phyloP scores from a whole-genome alignment of 1,140 invertebrate species.

The Bombyx mandarina region DNA sequence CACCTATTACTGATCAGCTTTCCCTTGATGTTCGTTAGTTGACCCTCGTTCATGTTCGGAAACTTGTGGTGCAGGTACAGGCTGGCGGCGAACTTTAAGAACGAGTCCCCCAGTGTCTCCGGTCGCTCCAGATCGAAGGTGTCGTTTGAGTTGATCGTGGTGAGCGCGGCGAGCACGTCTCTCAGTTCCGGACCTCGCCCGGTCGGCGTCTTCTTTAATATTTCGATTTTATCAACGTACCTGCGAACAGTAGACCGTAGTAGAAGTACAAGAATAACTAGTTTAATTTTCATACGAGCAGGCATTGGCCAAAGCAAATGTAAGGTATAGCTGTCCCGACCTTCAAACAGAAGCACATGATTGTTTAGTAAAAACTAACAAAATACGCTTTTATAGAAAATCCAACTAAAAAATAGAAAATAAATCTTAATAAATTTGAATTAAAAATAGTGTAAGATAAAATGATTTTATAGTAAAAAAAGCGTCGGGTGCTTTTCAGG shows the following conservation, averaged over 20 bases:
- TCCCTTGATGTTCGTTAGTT: constrained; percentile 81
- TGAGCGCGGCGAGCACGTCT: constrained; percentile 77
- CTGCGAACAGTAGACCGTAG: constrained; percentile 20
- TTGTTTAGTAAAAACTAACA: no score
- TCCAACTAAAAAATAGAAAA: no score
- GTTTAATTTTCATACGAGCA: no score
- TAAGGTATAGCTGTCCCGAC: no score
- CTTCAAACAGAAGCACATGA: no score
- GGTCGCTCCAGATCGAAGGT: constrained; percentile 86
- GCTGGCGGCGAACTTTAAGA: constrained; percentile 85
- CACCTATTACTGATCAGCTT: constrained; percentile 87
- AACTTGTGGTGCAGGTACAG: constrained; percentile 82
- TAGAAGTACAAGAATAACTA: no score
- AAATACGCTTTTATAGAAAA: no score
- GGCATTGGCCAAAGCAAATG: no score
- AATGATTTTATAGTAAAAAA: no score
- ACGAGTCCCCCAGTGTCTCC: constrained; percentile 91
- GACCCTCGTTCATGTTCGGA: constrained; percentile 80
- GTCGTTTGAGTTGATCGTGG: constrained; percentile 80
- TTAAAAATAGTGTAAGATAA: no score
- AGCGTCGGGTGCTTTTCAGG: no score
- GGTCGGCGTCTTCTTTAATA: constrained; percentile 23
- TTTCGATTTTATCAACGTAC: constrained; percentile 35
- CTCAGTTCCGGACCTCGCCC: constrained; percentile 43
- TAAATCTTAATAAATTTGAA: no score